A percentile compares a stretch with the other conserved stretches of the same genome.
These are phyloP conservation scores for Zygaena filipendulae DNA, from an alignment of 2,888 invertebrate genomes.

Conservation along the genomic window DNA sequence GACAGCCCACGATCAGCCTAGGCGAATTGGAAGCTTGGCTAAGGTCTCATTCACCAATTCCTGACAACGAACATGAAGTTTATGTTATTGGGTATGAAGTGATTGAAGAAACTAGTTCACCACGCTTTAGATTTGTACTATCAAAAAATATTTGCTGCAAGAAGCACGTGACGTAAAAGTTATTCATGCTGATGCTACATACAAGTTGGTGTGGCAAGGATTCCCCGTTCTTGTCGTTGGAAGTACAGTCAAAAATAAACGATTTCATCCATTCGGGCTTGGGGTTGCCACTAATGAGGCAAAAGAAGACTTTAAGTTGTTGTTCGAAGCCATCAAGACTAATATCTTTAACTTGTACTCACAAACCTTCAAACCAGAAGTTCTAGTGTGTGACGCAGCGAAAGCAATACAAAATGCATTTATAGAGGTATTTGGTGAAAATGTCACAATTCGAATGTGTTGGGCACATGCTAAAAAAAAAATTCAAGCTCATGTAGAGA, in stretches of 20 bases:
- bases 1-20: slow-evolving; percentile 14
- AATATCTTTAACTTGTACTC: slow-evolving; percentile 10
- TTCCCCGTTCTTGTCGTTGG: slow-evolving; percentile 19
- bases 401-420: slow-evolving; percentile 16
- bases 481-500: slow-evolving; percentile 16
- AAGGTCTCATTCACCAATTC: slow-evolving; percentile 13
- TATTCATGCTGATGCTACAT: slow-evolving; percentile 20
- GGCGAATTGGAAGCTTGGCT: slow-evolving; percentile 17
- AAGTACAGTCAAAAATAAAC: slow-evolving; percentile 17
- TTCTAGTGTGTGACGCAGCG: slow-evolving; percentile 17
- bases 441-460: slow-evolving; percentile 19
- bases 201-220: slow-evolving; percentile 21
- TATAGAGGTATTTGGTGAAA: slow-evolving; percentile 16
- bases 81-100: slow-evolving; percentile 8
- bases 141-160: slow-evolving; percentile 17
- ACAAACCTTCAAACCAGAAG: slow-evolving; percentile 10
- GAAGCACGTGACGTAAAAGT: slow-evolving; percentile 5
- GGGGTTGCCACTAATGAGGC: slow-evolving; percentile 9
- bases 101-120: neutral
- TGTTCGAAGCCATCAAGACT: slow-evolving; percentile 15
- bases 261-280: slow-evolving; percentile 18
- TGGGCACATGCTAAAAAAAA: slow-evolving; percentile 22
- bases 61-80: slow-evolving; percentile 15
- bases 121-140: slow-evolving; percentile 13
- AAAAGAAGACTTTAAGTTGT: slow-evolving; percentile 16